Evolutionary conservation across 2,797 vertebrate genomes (phyloP), one percentile per base, ranked within the genome.

Genomic region (Tolypeutes matacus): DNA sequence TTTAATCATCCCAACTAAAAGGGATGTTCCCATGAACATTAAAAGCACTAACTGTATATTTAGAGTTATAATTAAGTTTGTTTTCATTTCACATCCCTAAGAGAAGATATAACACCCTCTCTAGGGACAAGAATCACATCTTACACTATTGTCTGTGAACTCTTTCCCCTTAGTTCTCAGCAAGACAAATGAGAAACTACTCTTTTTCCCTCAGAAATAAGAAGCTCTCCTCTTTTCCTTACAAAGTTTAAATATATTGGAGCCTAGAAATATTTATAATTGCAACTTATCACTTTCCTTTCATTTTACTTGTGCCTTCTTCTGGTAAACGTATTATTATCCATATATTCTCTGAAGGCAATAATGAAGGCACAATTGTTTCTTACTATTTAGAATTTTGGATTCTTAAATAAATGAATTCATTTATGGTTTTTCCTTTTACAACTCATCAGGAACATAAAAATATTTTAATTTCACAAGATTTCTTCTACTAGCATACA

Each of bases 401-500:
- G 34, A 64, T 56, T 73, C 21, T 81, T 88, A 84, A 78, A 64
- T 75, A 80, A 53, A 91, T 85, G 39, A 72, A 88, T 39, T 29
- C 23, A 36, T 56, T 64, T 34, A 49, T 58, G 42, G 25, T 65
- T 58, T 73, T 34, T 62, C 34, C 25, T 93, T 84, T 60, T 89
- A 82, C 5, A 83, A 87, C 27, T 56, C 51, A 53, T 27, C 6
- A 87, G 42, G 94, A 95, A 75, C 12, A 53, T 15, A 73, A 82
- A 91, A 94, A 80, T 87, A 78, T 39, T 93, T 90, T 67, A 76
- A 65, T 53, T 83, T 83, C 77, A 20, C 2, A 80, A 73, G n/a
- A 53, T 27, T 86, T 87, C 65, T 56, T 70, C 58, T 27, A 64
- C 18, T 46, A 69, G 17, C 6, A 56, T 23, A 87, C 31, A 86